These are phyloP conservation scores for Microctenopoma lineatum DNA, from an alignment of 2,797 vertebrate genomes.

Conservation along the genomic window DNA sequence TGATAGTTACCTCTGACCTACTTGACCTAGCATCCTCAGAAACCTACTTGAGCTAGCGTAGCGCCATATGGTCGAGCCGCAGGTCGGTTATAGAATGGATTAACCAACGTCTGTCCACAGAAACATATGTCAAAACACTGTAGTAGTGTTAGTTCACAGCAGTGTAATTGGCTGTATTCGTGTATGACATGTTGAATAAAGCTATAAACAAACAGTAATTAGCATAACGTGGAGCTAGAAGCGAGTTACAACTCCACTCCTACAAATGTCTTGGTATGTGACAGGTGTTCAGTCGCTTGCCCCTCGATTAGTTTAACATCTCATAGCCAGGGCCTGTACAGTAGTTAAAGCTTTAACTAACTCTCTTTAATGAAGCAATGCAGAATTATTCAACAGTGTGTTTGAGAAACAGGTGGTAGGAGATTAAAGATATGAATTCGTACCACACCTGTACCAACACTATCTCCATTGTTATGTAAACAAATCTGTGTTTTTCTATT, in stretches of 20 bases:
- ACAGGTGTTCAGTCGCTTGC: too few species aligned
- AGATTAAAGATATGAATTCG: not conserved
- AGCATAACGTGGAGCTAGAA: too few species aligned
- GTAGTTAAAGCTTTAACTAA: too few species aligned
- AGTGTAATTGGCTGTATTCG: not conserved
- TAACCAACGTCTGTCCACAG: slow-evolving; percentile 66
- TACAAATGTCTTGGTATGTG: too few species aligned
- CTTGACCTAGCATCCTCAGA: slow-evolving; percentile 20
- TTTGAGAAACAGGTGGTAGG: too few species aligned
- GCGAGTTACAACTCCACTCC: too few species aligned
- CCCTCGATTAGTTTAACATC: too few species aligned
- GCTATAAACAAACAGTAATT: too few species aligned
- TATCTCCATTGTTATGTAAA: slow-evolving; percentile 15
- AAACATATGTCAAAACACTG: slow-evolving; percentile 66
- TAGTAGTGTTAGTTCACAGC: slow-evolving; percentile 35
- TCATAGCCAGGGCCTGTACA: too few species aligned
- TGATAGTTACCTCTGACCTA: slow-evolving; percentile 25
- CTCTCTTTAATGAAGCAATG: too few species aligned
- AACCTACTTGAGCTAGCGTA: slow-evolving; percentile 45
- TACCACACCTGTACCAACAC: slow-evolving; percentile 5
- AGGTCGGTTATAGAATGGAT: slow-evolving; percentile 71
- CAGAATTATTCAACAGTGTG: too few species aligned
- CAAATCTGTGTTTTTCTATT: slow-evolving; percentile 14
- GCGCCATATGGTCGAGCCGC: slow-evolving; percentile 75
- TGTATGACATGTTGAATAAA: not conserved